Evolutionary conservation across 2,797 vertebrate species (phyloP).

Genomic region (Falco naumanni): DNA sequence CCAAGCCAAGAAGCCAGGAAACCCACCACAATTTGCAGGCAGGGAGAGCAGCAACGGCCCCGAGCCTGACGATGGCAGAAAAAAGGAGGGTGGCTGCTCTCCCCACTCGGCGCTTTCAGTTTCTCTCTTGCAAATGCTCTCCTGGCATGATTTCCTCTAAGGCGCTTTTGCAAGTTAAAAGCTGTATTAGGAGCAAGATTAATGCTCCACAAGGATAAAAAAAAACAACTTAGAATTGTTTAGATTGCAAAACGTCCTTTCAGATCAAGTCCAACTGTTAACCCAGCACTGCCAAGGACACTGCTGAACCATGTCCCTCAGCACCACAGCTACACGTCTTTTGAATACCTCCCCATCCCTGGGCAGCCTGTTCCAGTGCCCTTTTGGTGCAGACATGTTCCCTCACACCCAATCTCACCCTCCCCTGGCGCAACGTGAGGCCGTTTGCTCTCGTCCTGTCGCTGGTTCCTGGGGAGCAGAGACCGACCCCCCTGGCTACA

Average conservation of each 20-base stretch:
- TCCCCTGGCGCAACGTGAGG: too few species aligned
- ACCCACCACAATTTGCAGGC: not conserved
- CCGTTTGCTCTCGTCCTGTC: too few species aligned
- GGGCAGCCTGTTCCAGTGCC: not conserved
- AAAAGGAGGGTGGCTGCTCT: not conserved
- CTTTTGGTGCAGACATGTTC: too few species aligned
- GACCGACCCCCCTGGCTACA: too few species aligned
- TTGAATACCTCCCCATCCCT: not conserved
- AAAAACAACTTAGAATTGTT: not conserved
- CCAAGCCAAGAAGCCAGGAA: not conserved
- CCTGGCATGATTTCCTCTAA: not conserved
- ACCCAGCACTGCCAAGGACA: not conserved
- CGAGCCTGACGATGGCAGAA: not conserved
- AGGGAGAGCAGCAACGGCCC: not conserved
- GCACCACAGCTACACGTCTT: not conserved
- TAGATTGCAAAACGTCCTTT: not conserved
- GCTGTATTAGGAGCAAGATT: not conserved
- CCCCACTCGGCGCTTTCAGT: conserved; percentile 27
- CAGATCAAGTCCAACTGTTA: not conserved
- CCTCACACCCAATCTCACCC: too few species aligned
- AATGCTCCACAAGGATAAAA: not conserved
- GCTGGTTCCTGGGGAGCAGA: too few species aligned
- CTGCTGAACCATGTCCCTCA: not conserved
- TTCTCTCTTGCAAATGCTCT: not conserved
- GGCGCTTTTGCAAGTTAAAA: not conserved